Conservation (phyloP, 2,888 invertebrate genomes). For the Perizoma affinitatum region DNA sequence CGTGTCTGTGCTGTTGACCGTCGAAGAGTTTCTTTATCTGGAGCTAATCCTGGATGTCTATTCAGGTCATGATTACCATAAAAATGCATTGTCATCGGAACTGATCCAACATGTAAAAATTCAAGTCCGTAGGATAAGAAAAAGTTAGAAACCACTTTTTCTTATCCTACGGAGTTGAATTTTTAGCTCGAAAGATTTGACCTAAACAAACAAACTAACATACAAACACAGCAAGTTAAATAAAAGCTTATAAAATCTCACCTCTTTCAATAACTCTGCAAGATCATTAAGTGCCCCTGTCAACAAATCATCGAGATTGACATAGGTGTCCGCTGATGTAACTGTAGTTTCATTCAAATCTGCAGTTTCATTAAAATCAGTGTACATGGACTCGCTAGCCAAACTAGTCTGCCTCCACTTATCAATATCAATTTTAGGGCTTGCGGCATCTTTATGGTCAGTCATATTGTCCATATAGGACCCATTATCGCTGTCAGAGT, state of each 20-base stretch:
- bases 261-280: slow-evolving; percentile 78
- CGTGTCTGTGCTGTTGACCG: too few species aligned
- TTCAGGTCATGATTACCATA: too few species aligned
- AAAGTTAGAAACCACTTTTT: too few species aligned
- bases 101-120: too few species aligned
- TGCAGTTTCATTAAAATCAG: slow-evolving; percentile 56
- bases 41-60: too few species aligned
- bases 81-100: too few species aligned
- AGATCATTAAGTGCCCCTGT: slow-evolving; percentile 80
- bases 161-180: too few species aligned
- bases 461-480: slow-evolving; percentile 68
- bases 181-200: too few species aligned
- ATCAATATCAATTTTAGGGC: slow-evolving; percentile 39
- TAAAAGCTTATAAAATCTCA: slow-evolving; percentile 44
- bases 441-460: slow-evolving; percentile 34
- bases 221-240: background rate
- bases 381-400: slow-evolving; percentile 54
- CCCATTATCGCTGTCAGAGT: slow-evolving; percentile 69
- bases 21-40: too few species aligned
- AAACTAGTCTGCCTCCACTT: slow-evolving; percentile 65
- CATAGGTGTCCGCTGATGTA: slow-evolving; percentile 50
- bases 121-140: too few species aligned
- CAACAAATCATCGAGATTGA: slow-evolving; percentile 61
- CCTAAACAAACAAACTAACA: too few species aligned
- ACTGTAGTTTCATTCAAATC: slow-evolving; percentile 61